phyloP scores from a whole-genome alignment of 2,888 invertebrate species.

The Andrena haemorrhoa region DNA sequence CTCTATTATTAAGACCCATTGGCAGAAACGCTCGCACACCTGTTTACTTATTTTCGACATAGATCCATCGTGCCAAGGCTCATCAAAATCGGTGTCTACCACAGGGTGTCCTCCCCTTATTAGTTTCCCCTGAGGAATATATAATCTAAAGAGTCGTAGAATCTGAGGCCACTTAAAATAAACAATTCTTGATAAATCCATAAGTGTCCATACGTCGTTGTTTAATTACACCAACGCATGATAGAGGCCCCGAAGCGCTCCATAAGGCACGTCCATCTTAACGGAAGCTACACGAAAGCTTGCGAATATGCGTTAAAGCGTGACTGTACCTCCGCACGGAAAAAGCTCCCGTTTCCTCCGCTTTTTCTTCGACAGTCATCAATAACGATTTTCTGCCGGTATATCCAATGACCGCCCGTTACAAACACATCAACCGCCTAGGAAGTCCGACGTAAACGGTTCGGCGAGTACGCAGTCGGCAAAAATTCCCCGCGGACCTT shows the following conservation, averaged over 20 bases:
- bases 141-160: too few relatives aligned
- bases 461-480: constrained; percentile 56
- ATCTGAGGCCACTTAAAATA: too few relatives aligned
- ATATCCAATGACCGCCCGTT: constrained; percentile 36
- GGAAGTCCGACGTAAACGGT: constrained; percentile 47
- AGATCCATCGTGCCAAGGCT: too few relatives aligned
- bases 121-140: too few relatives aligned
- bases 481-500: constrained; percentile 72
- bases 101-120: too few relatives aligned
- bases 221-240: background rate
- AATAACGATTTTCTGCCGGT: constrained; percentile 43
- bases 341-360: constrained; percentile 9
- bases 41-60: too few relatives aligned
- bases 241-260: background rate
- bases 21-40: too few relatives aligned
- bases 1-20: too few relatives aligned
- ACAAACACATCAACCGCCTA: constrained; percentile 28
- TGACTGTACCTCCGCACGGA: constrained; percentile 11
- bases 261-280: background rate
- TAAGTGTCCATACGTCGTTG: too few relatives aligned
- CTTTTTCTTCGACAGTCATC: constrained; percentile 34
- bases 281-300: background rate
- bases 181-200: too few relatives aligned
- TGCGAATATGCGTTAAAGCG: constrained; percentile 9
- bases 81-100: too few relatives aligned